These are phyloP conservation scores for Phyllotreta striolata DNA, from an alignment of 2,888 invertebrate genomes.

Conservation along the genomic window DNA sequence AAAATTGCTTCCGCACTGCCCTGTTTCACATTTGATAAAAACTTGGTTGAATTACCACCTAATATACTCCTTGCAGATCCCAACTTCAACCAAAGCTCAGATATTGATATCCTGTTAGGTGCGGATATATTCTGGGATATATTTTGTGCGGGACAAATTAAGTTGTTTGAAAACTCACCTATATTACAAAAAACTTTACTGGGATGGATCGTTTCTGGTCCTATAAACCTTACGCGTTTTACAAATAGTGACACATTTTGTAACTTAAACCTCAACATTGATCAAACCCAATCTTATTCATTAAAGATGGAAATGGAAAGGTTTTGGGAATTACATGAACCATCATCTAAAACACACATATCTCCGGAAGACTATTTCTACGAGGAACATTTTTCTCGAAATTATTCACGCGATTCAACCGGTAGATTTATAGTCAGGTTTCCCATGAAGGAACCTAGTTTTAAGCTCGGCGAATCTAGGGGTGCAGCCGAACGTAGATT, in stretches of 20 bases:
- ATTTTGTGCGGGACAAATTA: slow-evolving; percentile 12
- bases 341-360: neutral
- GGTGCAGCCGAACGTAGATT: slow-evolving; percentile 20
- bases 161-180: slow-evolving; percentile 9
- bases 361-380: slow-evolving; percentile 22
- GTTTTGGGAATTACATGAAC: slow-evolving; percentile 29
- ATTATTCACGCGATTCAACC: slow-evolving; percentile 10
- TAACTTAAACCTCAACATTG: slow-evolving; percentile 2
- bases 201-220: no score
- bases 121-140: slow-evolving; percentile 2
- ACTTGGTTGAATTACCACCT: slow-evolving; percentile 5
- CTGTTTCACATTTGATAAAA: slow-evolving; percentile 22
- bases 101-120: slow-evolving; percentile 10
- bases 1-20: slow-evolving; percentile 17
- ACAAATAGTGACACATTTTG: neutral
- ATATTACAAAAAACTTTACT: slow-evolving; percentile 12
- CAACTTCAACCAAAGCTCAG: neutral
- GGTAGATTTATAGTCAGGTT: slow-evolving; percentile 28
- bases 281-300: slow-evolving; percentile 1
- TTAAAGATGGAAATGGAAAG: slow-evolving; percentile 11
- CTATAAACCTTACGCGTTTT: neutral
- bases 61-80: slow-evolving; percentile 10
- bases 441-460: slow-evolving; percentile 18
- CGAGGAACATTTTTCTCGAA: slow-evolving; percentile 19
- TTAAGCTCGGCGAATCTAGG: slow-evolving; percentile 18